Percentiles rank a stretch among this genome's conserved stretches.
Evolutionary conservation across 2,888 invertebrate genomes (phyloP).

Genomic region (Dorcus parallelipipedus): DNA sequence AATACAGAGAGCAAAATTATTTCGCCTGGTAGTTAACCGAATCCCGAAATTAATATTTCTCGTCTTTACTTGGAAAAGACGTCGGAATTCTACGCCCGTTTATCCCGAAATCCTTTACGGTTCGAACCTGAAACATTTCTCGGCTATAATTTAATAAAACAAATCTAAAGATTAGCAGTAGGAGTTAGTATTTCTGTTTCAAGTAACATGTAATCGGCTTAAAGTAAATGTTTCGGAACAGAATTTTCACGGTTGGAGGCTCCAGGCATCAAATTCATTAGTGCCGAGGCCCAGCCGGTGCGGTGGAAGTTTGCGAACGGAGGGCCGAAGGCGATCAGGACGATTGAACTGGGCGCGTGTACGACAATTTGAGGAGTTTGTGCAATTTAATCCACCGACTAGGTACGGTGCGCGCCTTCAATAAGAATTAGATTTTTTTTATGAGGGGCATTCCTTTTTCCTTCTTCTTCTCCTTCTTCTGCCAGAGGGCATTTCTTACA

Average conservation of each 20-base stretch:
- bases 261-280: slow-evolving; percentile 32
- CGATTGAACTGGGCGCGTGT: slow-evolving; percentile 18
- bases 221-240: slow-evolving; percentile 37
- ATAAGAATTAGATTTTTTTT: slow-evolving; percentile 12
- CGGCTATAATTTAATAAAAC: slow-evolving; percentile 21
- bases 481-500: too few species aligned
- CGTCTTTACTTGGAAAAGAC: too few species aligned
- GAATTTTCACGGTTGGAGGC: slow-evolving; percentile 34
- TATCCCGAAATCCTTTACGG: not conserved
- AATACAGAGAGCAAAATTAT: too few species aligned
- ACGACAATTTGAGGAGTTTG: slow-evolving; percentile 26
- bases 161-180: slow-evolving; percentile 29
- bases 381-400: slow-evolving; percentile 26
- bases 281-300: slow-evolving; percentile 20
- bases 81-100: too few species aligned
- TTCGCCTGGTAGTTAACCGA: too few species aligned
- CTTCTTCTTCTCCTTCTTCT: too few species aligned
- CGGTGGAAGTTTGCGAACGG: slow-evolving; percentile 3
- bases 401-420: slow-evolving; percentile 4
- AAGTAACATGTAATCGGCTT: slow-evolving; percentile 34
- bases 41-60: too few species aligned
- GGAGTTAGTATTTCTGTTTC: slow-evolving; percentile 28
- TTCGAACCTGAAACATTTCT: not conserved
- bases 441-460: too few species aligned
- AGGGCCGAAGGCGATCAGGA: not conserved